phyloP scores from a whole-genome alignment of 2,888 invertebrate genomes.

The Ophion ventricosus region DNA sequence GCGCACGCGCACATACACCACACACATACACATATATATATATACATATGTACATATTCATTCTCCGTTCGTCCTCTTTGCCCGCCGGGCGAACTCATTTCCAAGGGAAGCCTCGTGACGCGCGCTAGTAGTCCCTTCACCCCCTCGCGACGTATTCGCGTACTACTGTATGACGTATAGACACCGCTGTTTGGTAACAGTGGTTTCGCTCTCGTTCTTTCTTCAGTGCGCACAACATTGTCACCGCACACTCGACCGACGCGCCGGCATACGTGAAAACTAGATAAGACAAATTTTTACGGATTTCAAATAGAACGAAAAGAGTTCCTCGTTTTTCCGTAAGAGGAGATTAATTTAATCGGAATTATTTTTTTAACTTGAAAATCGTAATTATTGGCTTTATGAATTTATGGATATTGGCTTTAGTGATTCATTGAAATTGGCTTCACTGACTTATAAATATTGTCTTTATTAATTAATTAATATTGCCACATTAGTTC shows the following conservation, averaged over 20 bases:
- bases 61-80: constrained; percentile 24
- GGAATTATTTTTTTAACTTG: not conserved
- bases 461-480: not conserved
- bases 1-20: not conserved
- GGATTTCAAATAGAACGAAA: not conserved
- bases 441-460: not conserved
- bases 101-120: constrained; percentile 67
- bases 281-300: too few species aligned
- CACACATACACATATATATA: not conserved
- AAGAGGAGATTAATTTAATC: not conserved
- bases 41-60: not conserved
- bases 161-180: constrained; percentile 56
- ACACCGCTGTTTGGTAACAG: constrained; percentile 37
- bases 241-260: not conserved
- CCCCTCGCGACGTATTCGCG: constrained; percentile 58
- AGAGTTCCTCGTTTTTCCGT: not conserved
- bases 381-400: not conserved
- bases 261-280: not conserved
- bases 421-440: not conserved
- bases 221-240: not conserved
- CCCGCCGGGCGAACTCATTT: constrained; percentile 57
- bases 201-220: not conserved
- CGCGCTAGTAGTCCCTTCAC: constrained; percentile 45
- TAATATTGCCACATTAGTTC: not conserved
- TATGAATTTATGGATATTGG: not conserved